Evolutionary conservation across 2,888 invertebrate genomes (phyloP), one percentile per base, ranked within the genome.

Genomic region (Argyra leucocephala): DNA sequence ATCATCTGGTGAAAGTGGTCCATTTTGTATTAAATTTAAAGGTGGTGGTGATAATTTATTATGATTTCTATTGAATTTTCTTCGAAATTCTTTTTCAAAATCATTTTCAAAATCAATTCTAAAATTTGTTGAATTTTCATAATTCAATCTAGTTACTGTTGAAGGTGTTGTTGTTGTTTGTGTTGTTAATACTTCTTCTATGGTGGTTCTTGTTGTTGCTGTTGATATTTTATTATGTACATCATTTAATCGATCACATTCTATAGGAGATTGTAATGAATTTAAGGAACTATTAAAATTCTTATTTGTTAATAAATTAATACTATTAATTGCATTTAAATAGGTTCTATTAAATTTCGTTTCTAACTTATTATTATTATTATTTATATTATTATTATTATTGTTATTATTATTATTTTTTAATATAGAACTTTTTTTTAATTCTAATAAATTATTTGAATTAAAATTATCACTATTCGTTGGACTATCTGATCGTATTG

Each of bases 1-100:
- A 22, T 21, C 18, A 22, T 62, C 48, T 0, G 66, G 66, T 18
- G 66, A 64, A 1, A 62, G 6, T 18, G 66, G 64, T 26, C 18
- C 26, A 22, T 61, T 48, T 48, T 48, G 48, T 18, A 48, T 48
- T 48, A 48, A 48, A 48, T 48, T 48, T 48, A 48, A 48, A 12
- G 48, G 48, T 48, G 48, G 48, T 18, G 48, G n/a, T 18, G 18
- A 18, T 6, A 6, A 6, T 26, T 26, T 4, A 26, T 31, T 31
- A 10, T 31, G 31, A 48, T n/a, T 48, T 48, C 15, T 15, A 18
- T 12, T 9, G 5, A 18, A 48, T 48, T 48, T 48, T 48, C 18
- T 48, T 18, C 18, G 15, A 48, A 48, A 48, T 48, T 48, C 48
- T 18, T 48, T 48, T 18, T 48, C 48, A 48, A 48, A 48, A 18